Evolutionary conservation across 2,888 invertebrate species (phyloP).

Genomic region (Neoascia interrupta): DNA sequence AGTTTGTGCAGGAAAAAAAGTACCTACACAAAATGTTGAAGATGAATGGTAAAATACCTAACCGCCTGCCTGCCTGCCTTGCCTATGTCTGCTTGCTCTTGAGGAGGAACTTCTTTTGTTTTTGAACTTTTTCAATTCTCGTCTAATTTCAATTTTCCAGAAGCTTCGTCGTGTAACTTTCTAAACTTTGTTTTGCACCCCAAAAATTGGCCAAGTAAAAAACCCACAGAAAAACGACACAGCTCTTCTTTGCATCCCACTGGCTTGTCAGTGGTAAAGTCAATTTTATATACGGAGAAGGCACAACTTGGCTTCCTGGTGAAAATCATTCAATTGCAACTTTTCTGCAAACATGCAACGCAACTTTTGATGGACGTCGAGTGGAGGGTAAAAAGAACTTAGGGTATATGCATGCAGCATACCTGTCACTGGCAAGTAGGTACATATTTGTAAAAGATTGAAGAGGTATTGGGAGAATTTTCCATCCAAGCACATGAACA

Average conservation of each 20-base stretch:
- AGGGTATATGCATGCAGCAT: neutral
- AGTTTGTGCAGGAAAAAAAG: too few species aligned
- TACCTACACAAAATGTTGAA: constrained; percentile 35
- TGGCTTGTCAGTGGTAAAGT: neutral
- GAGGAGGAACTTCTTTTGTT: constrained; percentile 35
- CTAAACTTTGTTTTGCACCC: constrained; percentile 4
- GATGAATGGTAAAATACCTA: constrained; percentile 31
- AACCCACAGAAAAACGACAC: neutral
- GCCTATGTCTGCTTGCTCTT: neutral
- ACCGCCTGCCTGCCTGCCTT: constrained; percentile 18
- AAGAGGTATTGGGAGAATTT: too few species aligned
- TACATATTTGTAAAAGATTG: too few species aligned
- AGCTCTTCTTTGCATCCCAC: too few species aligned
- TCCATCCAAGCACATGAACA: too few species aligned
- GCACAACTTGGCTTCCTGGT: constrained; percentile 13
- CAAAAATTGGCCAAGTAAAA: constrained; percentile 16
- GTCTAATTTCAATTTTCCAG: constrained; percentile 67
- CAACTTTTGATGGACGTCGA: constrained; percentile 54
- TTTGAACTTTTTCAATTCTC: constrained; percentile 64
- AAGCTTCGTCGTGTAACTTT: constrained; percentile 54
- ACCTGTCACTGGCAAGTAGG: constrained; percentile 7
- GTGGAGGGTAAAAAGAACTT: neutral
- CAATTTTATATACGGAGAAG: constrained; percentile 13
- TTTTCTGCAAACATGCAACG: constrained; percentile 51
- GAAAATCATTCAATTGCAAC: constrained; percentile 58